Base-by-base conservation (phyloP, 2,797 vertebrate genomes). In the Philypnodon macrostomus region DNA sequence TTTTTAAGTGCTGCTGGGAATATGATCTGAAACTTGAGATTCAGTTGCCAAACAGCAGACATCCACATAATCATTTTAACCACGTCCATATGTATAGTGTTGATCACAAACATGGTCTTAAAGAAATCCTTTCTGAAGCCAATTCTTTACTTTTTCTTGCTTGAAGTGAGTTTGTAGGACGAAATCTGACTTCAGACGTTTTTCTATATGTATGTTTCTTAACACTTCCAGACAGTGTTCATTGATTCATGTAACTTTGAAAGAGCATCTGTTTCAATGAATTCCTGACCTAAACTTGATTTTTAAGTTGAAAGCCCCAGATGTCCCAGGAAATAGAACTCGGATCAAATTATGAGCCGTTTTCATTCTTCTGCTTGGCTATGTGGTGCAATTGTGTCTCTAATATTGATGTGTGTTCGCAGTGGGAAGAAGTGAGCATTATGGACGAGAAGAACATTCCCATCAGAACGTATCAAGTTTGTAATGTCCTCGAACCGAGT, bases 401-500 rank as follows among this genome's bases (percentile, higher is more conserved):
- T 29, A 27, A 39, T 39, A 5, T 46, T n/a, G 68, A 2, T 55
- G 19, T 63, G 21, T 16, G 1, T 73, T 47, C 53, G 31, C 89
- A 98, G 96, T 98, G 96, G 96, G 96, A 98, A 64, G 96, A 98
- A 68, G 96, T 98, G 53, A 98, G 96, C 60, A 98, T 98, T 47
- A 98, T 98, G 95, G 95, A 98, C 65, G 96, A 98, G 86, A 98
- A 98, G 85, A 98, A 98, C 54, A 97, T 95, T 10, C 96, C 96
- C 0, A 98, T 98, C 81, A 90, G 96, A 62, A 98, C 96, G 3
- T 98, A 98, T 72, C 96, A 98, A 76, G 96, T 98, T 64, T 98
- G 96, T 81, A 98, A 98, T 0, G 96, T 98, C 67, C 91, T 98
- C 81, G 95, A 97, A 49, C 89, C 96, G 60, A 98, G 87, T 67